A percentile compares a stretch with the other conserved stretches of the same genome.
These are phyloP conservation scores for Amblyraja radiata DNA, from an alignment of 2,797 vertebrate species.

Conservation along the genomic window DNA sequence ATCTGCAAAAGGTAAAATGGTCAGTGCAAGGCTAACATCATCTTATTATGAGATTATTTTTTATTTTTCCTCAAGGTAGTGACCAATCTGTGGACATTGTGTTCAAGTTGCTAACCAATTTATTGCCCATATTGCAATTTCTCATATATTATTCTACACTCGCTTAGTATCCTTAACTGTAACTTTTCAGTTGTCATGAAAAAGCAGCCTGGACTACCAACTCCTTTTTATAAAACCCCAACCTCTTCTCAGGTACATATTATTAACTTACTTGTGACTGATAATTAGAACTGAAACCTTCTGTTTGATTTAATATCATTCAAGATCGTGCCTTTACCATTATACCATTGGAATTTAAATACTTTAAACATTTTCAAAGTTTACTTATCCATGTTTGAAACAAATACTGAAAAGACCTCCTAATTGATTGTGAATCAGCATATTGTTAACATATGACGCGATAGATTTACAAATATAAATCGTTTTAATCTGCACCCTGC, in stretches of 20 bases:
- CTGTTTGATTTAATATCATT: background rate
- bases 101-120: background rate
- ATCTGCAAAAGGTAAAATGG: too few species aligned
- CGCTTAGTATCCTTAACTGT: background rate
- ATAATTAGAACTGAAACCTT: background rate
- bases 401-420: background rate
- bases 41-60: background rate
- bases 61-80: background rate
- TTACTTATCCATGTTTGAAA: background rate
- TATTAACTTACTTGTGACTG: background rate
- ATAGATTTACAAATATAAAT: background rate
- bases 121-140: background rate
- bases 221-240: background rate
- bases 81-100: background rate
- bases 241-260: background rate
- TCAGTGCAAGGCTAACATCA: background rate
- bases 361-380: background rate
- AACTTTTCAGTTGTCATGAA: background rate
- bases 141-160: background rate
- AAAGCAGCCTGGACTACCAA: background rate
- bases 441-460: background rate
- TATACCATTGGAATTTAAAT: background rate
- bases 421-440: background rate
- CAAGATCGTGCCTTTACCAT: background rate
- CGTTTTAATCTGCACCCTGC: background rate